Conservation (phyloP, 2,888 invertebrate species). For the Seira musarum region DNA sequence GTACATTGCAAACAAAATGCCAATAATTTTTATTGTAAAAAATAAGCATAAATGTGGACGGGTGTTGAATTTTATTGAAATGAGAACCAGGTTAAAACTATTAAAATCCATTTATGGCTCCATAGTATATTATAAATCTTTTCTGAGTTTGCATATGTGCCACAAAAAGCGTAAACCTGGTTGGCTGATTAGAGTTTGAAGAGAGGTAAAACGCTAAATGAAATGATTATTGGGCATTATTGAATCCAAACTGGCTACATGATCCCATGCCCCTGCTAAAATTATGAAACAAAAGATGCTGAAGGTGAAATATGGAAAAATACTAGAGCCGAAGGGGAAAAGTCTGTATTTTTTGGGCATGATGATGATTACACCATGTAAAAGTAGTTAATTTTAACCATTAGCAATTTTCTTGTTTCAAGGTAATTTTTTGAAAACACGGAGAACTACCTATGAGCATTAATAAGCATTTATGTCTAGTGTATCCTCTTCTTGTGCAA, state of each 20-base stretch:
- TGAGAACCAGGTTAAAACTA: constrained; percentile 51
- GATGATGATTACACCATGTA: constrained; percentile 9
- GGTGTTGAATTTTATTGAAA: neutral
- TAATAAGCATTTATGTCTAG: too few species aligned
- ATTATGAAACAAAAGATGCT: neutral
- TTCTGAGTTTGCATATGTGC: too few species aligned
- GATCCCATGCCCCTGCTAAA: neutral
- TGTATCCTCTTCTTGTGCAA: constrained; percentile 51
- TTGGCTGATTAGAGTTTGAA: neutral
- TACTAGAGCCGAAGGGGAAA: neutral
- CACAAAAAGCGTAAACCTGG: neutral
- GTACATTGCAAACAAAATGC: neutral
- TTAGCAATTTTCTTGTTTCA: constrained; percentile 50
- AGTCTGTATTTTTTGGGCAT: neutral
- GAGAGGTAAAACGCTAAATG: neutral
- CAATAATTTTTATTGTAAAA: neutral
- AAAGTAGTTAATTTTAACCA: constrained; percentile 42
- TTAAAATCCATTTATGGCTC: constrained; percentile 34
- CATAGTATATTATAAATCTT: neutral
- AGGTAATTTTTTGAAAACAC: constrained; percentile 49
- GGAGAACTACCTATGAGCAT: too few species aligned
- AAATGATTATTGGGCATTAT: neutral
- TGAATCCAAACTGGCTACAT: neutral
- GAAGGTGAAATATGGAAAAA: neutral
- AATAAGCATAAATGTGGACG: too few species aligned